Conservation (phyloP, 2,888 invertebrate species). For the Laspeyria flexula region DNA sequence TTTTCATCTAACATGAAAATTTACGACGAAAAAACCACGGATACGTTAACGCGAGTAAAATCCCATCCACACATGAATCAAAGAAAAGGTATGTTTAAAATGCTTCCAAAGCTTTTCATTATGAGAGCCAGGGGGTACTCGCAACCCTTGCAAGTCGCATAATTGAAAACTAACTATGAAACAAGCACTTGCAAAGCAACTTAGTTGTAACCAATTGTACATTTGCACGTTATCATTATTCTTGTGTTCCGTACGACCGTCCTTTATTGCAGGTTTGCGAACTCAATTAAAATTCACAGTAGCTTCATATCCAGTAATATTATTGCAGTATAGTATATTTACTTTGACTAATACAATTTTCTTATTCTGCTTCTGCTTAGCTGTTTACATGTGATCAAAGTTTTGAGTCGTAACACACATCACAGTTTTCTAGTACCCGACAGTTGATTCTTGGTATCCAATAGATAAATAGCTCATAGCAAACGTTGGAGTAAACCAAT, state of each 20-base stretch:
- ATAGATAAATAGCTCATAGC: too few species aligned
- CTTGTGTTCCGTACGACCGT: too few species aligned
- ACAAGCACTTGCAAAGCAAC: conserved; percentile 5
- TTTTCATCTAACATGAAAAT: conserved; percentile 48
- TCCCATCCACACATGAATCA: conserved; percentile 26
- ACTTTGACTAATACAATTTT: too few species aligned
- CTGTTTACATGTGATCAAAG: too few species aligned
- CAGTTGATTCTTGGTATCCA: too few species aligned
- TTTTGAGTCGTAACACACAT: too few species aligned
- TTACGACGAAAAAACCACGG: conserved; percentile 38
- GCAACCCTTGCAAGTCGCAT: conserved; percentile 1
- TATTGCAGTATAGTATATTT: too few species aligned
- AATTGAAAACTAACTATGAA: conserved; percentile 14
- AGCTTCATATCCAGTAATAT: too few species aligned
- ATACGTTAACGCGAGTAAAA: conserved; percentile 28
- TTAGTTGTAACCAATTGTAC: neutral
- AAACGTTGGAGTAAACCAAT: too few species aligned
- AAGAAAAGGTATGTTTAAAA: conserved; percentile 37
- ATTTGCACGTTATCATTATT: conserved; percentile 4
- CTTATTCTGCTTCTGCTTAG: too few species aligned
- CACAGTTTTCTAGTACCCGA: neutral
- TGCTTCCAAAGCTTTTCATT: conserved; percentile 21
- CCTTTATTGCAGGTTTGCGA: too few species aligned
- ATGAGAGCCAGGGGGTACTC: neutral
- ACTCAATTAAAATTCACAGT: too few species aligned